These are phyloP conservation scores for Siniperca chuatsi DNA, from an alignment of 2,113 vertebrate genomes.

Conservation along the genomic window DNA sequence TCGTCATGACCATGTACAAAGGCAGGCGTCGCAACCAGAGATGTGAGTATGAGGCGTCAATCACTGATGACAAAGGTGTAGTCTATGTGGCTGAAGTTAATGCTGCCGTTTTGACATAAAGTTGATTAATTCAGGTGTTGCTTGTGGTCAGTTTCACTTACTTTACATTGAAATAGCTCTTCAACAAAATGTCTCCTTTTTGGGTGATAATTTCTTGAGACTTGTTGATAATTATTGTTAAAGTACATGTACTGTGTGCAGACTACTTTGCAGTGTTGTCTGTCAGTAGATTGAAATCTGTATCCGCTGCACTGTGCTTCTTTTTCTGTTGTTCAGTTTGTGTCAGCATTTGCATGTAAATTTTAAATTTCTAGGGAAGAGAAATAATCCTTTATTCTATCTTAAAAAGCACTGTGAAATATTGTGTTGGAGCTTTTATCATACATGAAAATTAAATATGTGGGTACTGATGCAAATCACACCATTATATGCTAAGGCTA, in stretches of 20 bases:
- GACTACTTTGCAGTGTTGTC: constrained; percentile 8
- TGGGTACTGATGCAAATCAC: background rate
- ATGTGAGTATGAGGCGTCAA: constrained; percentile 89
- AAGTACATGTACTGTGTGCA: background rate
- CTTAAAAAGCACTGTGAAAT: background rate
- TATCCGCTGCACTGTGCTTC: background rate
- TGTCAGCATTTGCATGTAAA: constrained; percentile 8
- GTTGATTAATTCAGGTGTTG: background rate
- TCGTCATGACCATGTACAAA: constrained; percentile 91
- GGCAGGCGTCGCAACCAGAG: constrained; percentile 94
- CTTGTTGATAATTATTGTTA: background rate
- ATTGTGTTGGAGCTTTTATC: background rate
- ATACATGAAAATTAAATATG: background rate
- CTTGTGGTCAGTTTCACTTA: background rate
- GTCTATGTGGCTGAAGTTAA: background rate
- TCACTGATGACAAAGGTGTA: background rate
- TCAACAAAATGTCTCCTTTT: background rate
- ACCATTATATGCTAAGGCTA: background rate
- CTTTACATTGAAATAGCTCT: background rate
- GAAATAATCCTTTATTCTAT: background rate
- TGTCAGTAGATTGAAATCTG: constrained; percentile 7
- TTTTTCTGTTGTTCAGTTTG: background rate
- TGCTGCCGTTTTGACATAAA: background rate
- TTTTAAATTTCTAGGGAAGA: background rate
- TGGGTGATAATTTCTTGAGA: background rate